phyloP scores from a whole-genome alignment of 2,113 vertebrate species.

The Kryptolebias marmoratus region DNA sequence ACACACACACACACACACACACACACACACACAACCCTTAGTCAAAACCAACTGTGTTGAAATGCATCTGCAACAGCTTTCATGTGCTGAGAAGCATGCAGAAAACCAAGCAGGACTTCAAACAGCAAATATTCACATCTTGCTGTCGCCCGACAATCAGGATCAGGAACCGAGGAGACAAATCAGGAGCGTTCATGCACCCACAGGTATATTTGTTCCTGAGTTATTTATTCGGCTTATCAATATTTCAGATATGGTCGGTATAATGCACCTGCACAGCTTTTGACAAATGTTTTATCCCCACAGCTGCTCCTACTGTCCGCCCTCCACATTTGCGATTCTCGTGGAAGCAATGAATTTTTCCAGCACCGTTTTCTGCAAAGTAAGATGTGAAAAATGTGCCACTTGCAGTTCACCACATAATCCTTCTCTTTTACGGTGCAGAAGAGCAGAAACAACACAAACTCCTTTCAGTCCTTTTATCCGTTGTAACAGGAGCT shows the following conservation, averaged over 20 bases:
- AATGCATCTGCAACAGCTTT: constrained; percentile 17
- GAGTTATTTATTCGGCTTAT: background rate
- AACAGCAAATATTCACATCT: constrained; percentile 25
- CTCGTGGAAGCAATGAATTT: background rate
- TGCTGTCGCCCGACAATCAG: background rate
- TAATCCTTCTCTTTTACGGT: constrained; percentile 19
- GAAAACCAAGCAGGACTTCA: constrained; percentile 27
- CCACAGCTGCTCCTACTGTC: background rate
- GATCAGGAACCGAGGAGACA: constrained; percentile 2
- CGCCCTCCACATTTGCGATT: background rate
- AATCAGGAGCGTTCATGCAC: constrained; percentile 4
- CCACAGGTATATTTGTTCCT: background rate
- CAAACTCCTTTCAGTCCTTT: background rate
- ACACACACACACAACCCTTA: background rate
- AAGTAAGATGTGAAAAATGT: constrained; percentile 12
- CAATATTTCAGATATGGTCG: background rate
- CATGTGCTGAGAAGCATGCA: constrained; percentile 8
- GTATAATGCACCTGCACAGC: background rate
- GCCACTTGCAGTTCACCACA: constrained; percentile 22
- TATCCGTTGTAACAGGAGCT: constrained; percentile 24
- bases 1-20: background rate
- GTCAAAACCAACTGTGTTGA: constrained; percentile 18
- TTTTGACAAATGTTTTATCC: constrained; percentile 2
- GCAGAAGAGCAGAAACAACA: constrained; percentile 5
- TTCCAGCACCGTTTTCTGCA: background rate